Evolutionary conservation across 2,113 vertebrate genomes (phyloP), one percentile per base, ranked within the genome.

Genomic region (Sphyrna mokarran): DNA sequence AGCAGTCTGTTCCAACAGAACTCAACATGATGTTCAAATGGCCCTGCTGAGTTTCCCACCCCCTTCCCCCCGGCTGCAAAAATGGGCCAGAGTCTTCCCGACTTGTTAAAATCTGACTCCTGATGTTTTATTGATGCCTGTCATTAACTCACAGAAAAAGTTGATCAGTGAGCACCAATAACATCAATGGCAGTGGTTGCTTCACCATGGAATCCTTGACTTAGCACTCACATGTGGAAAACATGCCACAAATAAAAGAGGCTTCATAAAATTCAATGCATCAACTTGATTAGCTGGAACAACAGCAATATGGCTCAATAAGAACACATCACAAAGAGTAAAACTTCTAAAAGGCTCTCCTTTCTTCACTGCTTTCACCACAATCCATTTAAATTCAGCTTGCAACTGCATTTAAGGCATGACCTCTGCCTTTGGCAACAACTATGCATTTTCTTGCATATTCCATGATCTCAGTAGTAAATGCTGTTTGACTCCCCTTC

Each of bases 401-500:
- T 68, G 33, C 66, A 40, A 40, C 63, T 69, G 10, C 20, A 13
- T 43, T 94, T 54, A 95, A 48, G 48, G 76, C 26, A 61, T 90
- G 87, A 90, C 29, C 40, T 95, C 26, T 54, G 40, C 9, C 48
- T 95, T 95, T 95, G 69, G 94, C 94, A 95, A 40, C 16, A 22
- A 1, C n/a, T 69, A 66, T 43, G 23, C 37, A 70, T 94, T 69
- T 94, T 69, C 66, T 94, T 68, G 40, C 40, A 76, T 43, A 76
- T 95, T 95, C 94, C 68, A 54, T 95, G 68, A 95, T 95, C 94
- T 72, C 69, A 33, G 94, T 54, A 33, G 37, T 26, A 48, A 95
- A 43, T 76, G 10, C 69, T 72, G n/a, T 33, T 23, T 48, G 22
- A 5, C 40, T 70, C 37, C 22, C 93, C 93, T 40, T 66, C 22